Conservation (phyloP, 2,888 invertebrate species). For the Nymphalis c-album region DNA sequence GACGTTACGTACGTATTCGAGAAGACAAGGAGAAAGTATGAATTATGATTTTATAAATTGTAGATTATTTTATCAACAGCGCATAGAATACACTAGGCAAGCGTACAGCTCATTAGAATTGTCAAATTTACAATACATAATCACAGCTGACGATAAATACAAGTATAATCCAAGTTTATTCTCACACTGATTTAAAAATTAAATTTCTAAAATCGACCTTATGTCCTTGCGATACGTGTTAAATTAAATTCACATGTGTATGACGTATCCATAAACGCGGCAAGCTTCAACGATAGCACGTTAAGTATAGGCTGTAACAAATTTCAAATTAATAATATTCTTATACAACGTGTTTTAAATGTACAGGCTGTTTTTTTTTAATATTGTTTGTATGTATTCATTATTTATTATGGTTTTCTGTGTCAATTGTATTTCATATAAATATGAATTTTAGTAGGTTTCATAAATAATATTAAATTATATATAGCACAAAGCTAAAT, state of each 20-base stretch:
- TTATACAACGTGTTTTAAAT: slow-evolving; percentile 44
- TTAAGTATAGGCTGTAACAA: slow-evolving; percentile 78
- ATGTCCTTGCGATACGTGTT: slow-evolving; percentile 12
- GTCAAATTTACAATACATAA: slow-evolving; percentile 41
- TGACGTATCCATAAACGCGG: slow-evolving; percentile 58
- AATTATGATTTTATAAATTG: slow-evolving; percentile 15
- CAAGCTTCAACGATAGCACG: slow-evolving; percentile 59
- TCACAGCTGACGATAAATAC: slow-evolving; percentile 37
- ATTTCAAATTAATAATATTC: slow-evolving; percentile 79
- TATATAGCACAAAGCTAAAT: too few species aligned
- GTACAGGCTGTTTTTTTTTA: slow-evolving; percentile 20
- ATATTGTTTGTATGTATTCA: neutral
- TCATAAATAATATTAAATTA: too few species aligned
- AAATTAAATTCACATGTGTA: slow-evolving; percentile 34
- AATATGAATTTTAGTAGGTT: too few species aligned
- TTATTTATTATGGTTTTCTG: too few species aligned
- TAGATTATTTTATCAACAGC: slow-evolving; percentile 16
- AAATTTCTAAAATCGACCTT: slow-evolving; percentile 20
- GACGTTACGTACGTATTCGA: neutral
- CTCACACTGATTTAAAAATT: slow-evolving; percentile 33
- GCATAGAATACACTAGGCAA: slow-evolving; percentile 28
- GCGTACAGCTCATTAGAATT: slow-evolving; percentile 33
- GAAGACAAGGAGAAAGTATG: slow-evolving; percentile 10
- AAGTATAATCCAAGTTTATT: slow-evolving; percentile 37
- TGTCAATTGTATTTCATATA: too few species aligned